A percentile compares a stretch with the other conserved stretches of the same genome.
Evolutionary conservation across 2,888 invertebrate genomes (phyloP).

Genomic region (Aphelenchoides bicaudatus): DNA sequence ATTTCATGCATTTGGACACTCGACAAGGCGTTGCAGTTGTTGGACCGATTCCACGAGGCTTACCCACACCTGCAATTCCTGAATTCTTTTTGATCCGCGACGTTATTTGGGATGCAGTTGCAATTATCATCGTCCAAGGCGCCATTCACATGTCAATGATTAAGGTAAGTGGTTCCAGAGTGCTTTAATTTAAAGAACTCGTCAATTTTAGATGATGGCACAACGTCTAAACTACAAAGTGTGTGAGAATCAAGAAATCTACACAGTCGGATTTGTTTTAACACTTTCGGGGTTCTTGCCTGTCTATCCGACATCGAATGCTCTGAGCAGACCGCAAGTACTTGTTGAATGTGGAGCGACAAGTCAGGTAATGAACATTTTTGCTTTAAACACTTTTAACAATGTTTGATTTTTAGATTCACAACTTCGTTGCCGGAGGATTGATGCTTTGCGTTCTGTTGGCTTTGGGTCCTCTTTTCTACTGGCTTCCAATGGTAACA

Average conservation of each 20-base stretch:
- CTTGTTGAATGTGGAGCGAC: constrained; percentile 80
- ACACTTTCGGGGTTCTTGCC: constrained; percentile 67
- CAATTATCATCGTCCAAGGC: constrained; percentile 62
- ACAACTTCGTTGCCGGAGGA: constrained; percentile 74
- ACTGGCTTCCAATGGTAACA: constrained; percentile 74
- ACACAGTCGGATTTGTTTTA: constrained; percentile 65
- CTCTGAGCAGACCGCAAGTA: constrained; percentile 67
- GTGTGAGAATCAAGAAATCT: constrained; percentile 37
- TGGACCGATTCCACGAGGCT: constrained; percentile 62
- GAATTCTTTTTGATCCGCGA: constrained; percentile 35
- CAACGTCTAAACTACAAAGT: constrained; percentile 3
- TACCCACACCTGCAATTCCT: constrained; percentile 55
- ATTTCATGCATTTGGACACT: constrained; percentile 53
- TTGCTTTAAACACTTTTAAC: background rate
- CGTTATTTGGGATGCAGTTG: constrained; percentile 65
- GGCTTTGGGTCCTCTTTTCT: constrained; percentile 82
- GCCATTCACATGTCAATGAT: constrained; percentile 15
- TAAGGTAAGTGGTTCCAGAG: constrained; percentile 63
- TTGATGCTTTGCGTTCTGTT: constrained; percentile 75
- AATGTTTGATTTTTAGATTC: constrained; percentile 64
- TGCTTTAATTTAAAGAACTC: constrained; percentile 59
- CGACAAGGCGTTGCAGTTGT: constrained; percentile 60
- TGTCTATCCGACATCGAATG: constrained; percentile 63
- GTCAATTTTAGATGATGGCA: too few relatives aligned
- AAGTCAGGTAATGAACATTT: constrained; percentile 67